Evolutionary conservation across 2,888 invertebrate species (phyloP).

Genomic region (Troides oblongomaculatus): DNA sequence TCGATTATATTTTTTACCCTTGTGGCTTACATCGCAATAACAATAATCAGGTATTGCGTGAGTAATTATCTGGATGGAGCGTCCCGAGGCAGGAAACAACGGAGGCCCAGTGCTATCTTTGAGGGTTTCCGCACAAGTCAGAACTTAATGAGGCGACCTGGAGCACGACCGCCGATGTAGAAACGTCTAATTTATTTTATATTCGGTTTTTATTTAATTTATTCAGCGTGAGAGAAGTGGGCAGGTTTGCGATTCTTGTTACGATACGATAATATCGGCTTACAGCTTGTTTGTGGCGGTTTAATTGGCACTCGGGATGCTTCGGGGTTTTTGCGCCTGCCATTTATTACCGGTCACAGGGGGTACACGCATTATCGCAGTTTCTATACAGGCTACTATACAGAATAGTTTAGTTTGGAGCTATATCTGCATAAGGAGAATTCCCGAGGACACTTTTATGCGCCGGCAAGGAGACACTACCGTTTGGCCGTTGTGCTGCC

Average conservation of each 20-base stretch:
- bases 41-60: slow-evolving; percentile 30
- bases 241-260: slow-evolving; percentile 72
- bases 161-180: slow-evolving; percentile 35
- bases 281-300: slow-evolving; percentile 75
- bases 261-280: slow-evolving; percentile 76
- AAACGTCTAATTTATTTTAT: slow-evolving; percentile 70
- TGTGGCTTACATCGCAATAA: slow-evolving; percentile 21
- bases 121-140: slow-evolving; percentile 48
- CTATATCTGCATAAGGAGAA: too few relatives aligned
- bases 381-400: too few relatives aligned
- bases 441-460: too few relatives aligned
- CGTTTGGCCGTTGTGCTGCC: too few relatives aligned
- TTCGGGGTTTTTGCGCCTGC: slow-evolving; percentile 59
- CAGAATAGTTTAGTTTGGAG: too few relatives aligned
- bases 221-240: slow-evolving; percentile 73
- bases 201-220: slow-evolving; percentile 75
- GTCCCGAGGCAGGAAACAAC: slow-evolving; percentile 32
- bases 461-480: too few relatives aligned
- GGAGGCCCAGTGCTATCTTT: slow-evolving; percentile 34
- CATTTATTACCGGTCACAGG: slow-evolving; percentile 59
- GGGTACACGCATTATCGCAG: slow-evolving; percentile 49
- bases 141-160: slow-evolving; percentile 59
- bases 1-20: slow-evolving; percentile 23
- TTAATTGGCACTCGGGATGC: slow-evolving; percentile 77
- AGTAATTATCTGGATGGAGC: slow-evolving; percentile 29